These are phyloP conservation scores for Alfaro cultratus DNA, from an alignment of 2,797 vertebrate species.

Conservation along the genomic window DNA sequence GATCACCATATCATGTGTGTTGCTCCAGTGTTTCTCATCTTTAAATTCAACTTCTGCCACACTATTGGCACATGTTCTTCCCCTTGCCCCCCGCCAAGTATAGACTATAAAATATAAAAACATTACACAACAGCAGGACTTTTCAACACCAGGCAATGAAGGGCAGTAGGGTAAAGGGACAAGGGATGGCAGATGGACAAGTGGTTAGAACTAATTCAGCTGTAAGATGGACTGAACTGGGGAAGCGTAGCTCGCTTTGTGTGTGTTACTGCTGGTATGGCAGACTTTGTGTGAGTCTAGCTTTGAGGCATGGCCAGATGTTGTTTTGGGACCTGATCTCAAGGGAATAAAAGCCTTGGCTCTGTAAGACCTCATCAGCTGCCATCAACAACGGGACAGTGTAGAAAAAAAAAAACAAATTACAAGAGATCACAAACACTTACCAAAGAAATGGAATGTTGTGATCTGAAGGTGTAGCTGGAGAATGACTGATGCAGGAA, in stretches of 20 bases:
- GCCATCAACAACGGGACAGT: conserved; percentile 67
- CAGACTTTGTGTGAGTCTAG: conserved; percentile 58
- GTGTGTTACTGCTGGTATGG: conserved; percentile 33
- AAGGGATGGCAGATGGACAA: background rate
- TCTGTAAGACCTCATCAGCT: conserved; percentile 71
- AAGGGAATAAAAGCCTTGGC: conserved; percentile 72
- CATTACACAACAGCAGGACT: conserved; percentile 40
- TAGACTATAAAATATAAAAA: conserved; percentile 44
- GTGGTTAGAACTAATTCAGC: conserved; percentile 55
- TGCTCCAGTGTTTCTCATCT: conserved; percentile 12
- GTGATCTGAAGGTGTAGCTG: conserved; percentile 54
- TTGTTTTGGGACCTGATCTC: conserved; percentile 75
- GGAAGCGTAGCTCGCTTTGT: conserved; percentile 62
- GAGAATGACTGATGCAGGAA: conserved; percentile 51
- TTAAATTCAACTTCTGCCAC: conserved; percentile 23
- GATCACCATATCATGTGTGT: background rate
- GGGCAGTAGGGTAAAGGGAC: background rate
- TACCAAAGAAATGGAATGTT: conserved; percentile 62
- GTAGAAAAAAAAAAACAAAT: conserved; percentile 62
- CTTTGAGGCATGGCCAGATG: conserved; percentile 71
- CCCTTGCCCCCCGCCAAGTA: conserved; percentile 2
- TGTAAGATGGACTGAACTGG: conserved; percentile 47
- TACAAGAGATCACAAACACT: conserved; percentile 68
- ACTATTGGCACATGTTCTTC: conserved; percentile 16
- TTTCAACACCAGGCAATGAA: conserved; percentile 46